These are phyloP conservation scores for Osmerus mordax DNA, from an alignment of 2,113 vertebrate genomes.

Conservation along the genomic window DNA sequence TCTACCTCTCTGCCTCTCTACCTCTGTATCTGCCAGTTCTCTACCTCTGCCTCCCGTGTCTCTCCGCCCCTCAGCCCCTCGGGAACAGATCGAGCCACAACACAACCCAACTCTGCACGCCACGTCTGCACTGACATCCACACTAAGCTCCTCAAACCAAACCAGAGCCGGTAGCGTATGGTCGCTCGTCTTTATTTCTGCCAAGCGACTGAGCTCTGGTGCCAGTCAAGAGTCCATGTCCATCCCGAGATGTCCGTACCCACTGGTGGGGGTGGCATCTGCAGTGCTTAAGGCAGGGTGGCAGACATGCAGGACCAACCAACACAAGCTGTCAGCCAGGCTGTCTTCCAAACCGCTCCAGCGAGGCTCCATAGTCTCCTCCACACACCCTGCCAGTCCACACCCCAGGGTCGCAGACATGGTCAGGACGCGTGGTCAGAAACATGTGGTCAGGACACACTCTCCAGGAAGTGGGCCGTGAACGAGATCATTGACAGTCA, in stretches of 20 bases:
- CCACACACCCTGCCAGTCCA: constrained; percentile 44
- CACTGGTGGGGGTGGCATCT: constrained; percentile 70
- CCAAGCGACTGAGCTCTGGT: constrained; percentile 17
- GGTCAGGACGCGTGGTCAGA: constrained; percentile 63
- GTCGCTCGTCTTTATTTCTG: too few species aligned
- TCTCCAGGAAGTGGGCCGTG: constrained; percentile 40
- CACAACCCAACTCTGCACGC: too few species aligned
- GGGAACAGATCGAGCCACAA: too few species aligned
- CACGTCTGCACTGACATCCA: too few species aligned
- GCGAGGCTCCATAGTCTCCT: constrained; percentile 54
- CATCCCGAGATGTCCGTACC: constrained; percentile 47
- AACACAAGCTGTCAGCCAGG: constrained; percentile 71
- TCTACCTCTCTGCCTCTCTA: neutral
- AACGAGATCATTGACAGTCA: neutral
- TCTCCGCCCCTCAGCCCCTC: too few species aligned
- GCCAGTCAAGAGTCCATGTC: constrained; percentile 49
- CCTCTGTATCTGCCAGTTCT: neutral
- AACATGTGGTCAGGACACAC: constrained; percentile 68
- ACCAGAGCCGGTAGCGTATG: too few species aligned
- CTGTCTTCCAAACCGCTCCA: constrained; percentile 71
- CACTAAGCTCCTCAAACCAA: too few species aligned
- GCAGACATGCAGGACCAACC: constrained; percentile 58
- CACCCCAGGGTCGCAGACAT: constrained; percentile 63
- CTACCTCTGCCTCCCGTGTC: too few species aligned
- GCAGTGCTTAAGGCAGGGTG: constrained; percentile 73